phyloP scores from a whole-genome alignment of 2,888 invertebrate genomes.

The Machimus rusticus region DNA sequence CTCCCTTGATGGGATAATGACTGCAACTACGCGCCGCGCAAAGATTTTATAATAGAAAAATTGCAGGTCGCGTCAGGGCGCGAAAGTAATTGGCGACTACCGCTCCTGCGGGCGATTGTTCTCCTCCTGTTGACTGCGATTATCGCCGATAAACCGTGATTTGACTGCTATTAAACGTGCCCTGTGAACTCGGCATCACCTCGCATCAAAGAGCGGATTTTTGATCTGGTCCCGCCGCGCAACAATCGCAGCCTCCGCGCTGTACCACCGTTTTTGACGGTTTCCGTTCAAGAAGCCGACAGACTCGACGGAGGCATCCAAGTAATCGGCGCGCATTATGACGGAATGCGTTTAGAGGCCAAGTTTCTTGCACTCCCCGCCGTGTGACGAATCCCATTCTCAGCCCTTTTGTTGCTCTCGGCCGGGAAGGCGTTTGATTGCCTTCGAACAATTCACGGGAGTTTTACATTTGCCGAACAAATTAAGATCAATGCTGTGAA shows the following conservation, averaged over 20 bases:
- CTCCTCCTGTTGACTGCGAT: constrained; percentile 13
- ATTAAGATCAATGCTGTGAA: neutral
- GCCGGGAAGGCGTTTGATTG: neutral
- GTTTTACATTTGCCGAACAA: neutral
- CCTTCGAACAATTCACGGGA: neutral
- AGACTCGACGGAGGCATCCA: neutral
- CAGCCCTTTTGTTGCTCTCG: neutral
- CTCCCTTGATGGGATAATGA: constrained; percentile 29
- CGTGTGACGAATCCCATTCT: constrained; percentile 24
- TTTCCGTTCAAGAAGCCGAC: neutral
- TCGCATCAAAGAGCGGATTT: neutral
- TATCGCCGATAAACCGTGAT: constrained; percentile 27
- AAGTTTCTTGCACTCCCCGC: neutral
- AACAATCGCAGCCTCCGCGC: neutral
- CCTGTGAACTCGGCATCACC: constrained; percentile 15
- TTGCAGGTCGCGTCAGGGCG: constrained; percentile 20
- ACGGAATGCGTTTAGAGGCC: constrained; percentile 1
- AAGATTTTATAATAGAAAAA: constrained; percentile 21
- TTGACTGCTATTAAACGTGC: constrained; percentile 19
- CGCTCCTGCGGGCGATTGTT: constrained; percentile 13
- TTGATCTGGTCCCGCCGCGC: neutral
- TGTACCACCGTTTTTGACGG: neutral
- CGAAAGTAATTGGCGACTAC: constrained; percentile 13
- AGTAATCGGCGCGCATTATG: neutral
- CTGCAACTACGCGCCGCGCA: neutral